Evolutionary conservation across 1,140 invertebrate species (phyloP).

Genomic region (Eciton burchellii): DNA sequence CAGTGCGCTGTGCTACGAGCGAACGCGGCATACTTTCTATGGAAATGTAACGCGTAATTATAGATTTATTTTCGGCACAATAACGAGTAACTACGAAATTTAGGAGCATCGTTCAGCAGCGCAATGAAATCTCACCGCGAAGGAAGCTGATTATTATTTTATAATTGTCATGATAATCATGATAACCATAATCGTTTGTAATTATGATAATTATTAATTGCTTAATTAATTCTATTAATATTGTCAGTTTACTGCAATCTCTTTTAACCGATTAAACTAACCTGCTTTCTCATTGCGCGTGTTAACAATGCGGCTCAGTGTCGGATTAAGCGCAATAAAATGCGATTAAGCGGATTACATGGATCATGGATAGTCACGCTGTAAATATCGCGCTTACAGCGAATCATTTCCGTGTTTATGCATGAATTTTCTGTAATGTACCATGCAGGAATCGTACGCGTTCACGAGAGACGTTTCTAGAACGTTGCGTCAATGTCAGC

Average conservation of each 20-base stretch:
- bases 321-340: too few species aligned
- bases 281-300: background rate
- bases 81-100: background rate
- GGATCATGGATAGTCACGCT: too few species aligned
- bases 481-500: constrained; percentile 19
- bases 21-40: background rate
- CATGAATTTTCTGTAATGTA: background rate
- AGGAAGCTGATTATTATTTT: too few species aligned
- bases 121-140: background rate
- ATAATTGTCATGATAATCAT: too few species aligned
- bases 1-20: too few species aligned
- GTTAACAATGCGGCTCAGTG: background rate
- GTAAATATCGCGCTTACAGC: background rate
- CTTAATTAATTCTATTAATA: constrained; percentile 2
- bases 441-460: background rate
- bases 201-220: too few species aligned
- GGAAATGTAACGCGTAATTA: background rate
- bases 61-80: background rate
- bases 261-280: too few species aligned
- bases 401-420: constrained; percentile 1
- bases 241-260: too few species aligned
- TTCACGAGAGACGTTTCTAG: background rate
- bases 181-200: too few species aligned
- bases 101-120: background rate
- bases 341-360: background rate